Conservation (phyloP, 2,113 vertebrate genomes). For the Urocitellus parryii region DNA sequence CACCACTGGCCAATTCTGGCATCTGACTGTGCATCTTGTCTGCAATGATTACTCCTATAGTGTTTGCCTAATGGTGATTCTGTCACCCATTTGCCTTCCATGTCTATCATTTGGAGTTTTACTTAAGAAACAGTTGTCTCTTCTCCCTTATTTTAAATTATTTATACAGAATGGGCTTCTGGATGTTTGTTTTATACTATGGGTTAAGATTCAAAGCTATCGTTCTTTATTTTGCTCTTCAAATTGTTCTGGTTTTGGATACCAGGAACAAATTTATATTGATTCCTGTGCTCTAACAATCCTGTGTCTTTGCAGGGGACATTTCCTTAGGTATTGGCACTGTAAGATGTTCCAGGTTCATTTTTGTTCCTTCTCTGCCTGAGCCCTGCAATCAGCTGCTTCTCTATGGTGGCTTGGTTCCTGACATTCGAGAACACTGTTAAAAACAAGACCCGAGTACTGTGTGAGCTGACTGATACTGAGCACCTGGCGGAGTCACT, state of each 20-base stretch:
- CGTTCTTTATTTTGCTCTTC: constrained; percentile 21
- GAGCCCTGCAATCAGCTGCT: background rate
- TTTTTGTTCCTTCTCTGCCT: background rate
- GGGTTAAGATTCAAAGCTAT: background rate
- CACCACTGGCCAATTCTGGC: background rate
- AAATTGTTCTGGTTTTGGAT: background rate
- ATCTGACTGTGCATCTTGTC: background rate
- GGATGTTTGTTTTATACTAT: background rate
- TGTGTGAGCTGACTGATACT: background rate
- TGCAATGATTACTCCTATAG: background rate
- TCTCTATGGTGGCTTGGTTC: background rate
- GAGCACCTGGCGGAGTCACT: too few species aligned
- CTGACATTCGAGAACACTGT: background rate
- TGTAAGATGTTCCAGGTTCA: background rate
- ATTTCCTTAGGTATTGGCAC: background rate
- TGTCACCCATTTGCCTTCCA: background rate
- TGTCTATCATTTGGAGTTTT: background rate
- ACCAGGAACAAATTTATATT: background rate
- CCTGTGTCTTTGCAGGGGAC: background rate
- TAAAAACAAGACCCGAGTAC: background rate
- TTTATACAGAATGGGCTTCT: background rate
- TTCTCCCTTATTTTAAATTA: background rate
- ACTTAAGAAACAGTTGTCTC: background rate
- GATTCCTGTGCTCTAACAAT: background rate
- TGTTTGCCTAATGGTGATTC: background rate